phyloP scores from a whole-genome alignment of 2,888 invertebrate genomes.

The Patella caerulea region DNA sequence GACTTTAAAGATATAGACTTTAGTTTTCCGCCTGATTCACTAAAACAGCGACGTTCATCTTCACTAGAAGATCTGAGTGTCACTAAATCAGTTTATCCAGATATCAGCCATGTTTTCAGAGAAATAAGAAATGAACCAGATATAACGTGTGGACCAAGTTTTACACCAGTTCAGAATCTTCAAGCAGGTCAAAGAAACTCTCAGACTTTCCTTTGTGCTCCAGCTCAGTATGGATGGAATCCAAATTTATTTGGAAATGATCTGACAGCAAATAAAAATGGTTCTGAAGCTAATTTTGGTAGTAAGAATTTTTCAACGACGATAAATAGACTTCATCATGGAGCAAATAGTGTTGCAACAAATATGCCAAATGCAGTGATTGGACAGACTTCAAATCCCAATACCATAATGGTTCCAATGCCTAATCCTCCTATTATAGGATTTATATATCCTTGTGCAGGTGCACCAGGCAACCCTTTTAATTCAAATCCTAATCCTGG shows the following conservation, averaged over 20 bases:
- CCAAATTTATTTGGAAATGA: slow-evolving; percentile 29
- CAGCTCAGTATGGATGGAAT: slow-evolving; percentile 48
- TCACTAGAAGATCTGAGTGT: slow-evolving; percentile 37
- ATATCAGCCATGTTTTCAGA: slow-evolving; percentile 58
- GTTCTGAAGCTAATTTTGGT: too few species aligned
- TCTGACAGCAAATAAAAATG: neutral
- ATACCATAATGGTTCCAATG: neutral
- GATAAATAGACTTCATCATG: too few species aligned
- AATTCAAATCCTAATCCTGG: neutral
- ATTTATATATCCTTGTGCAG: slow-evolving; percentile 16
- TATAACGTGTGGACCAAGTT: neutral
- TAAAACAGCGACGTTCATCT: slow-evolving; percentile 26
- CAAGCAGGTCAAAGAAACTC: slow-evolving; percentile 21
- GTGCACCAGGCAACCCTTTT: slow-evolving; percentile 16
- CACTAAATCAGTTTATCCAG: slow-evolving; percentile 50
- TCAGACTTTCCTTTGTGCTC: slow-evolving; percentile 10
- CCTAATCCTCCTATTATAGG: slow-evolving; percentile 22
- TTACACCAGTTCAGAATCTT: slow-evolving; percentile 17
- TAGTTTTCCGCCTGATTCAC: slow-evolving; percentile 17
- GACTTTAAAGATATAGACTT: slow-evolving; percentile 60
- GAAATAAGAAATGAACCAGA: slow-evolving; percentile 29
- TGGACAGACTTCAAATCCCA: slow-evolving; percentile 6
- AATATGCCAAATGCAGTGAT: slow-evolving; percentile 12
- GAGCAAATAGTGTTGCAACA: too few species aligned
- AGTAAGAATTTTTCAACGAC: too few species aligned